Conservation (phyloP, 2,113 vertebrate genomes). For the Mirza zaza region DNA sequence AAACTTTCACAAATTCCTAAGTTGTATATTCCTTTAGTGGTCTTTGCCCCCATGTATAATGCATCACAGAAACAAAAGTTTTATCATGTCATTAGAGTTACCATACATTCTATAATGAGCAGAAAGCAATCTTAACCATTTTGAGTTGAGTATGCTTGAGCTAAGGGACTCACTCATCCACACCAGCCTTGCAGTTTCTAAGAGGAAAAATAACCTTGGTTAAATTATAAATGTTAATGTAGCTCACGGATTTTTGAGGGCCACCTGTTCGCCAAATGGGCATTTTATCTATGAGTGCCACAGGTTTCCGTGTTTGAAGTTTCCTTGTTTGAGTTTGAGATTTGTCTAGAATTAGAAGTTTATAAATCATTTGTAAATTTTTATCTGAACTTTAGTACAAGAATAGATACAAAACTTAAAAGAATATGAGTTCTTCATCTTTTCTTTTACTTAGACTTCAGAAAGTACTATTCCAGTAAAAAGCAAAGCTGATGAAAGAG, state of each 20-base stretch:
- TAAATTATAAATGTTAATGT: constrained; percentile 18
- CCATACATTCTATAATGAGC: not conserved
- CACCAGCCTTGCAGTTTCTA: not conserved
- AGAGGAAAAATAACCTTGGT: not conserved
- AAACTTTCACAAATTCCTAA: not conserved
- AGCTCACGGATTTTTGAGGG: not conserved
- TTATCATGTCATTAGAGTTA: not conserved
- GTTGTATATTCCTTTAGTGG: not conserved
- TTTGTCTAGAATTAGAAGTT: constrained; percentile 33
- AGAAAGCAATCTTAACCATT: not conserved
- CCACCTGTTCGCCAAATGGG: not conserved
- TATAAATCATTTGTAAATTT: not conserved
- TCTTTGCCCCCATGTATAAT: not conserved
- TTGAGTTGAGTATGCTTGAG: not conserved
- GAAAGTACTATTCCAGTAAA: constrained; percentile 87
- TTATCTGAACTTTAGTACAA: not conserved
- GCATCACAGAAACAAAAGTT: not conserved
- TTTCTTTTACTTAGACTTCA: constrained; percentile 86
- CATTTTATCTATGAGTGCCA: not conserved
- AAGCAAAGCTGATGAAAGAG: constrained; percentile 86
- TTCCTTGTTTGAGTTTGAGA: not conserved
- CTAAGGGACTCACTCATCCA: not conserved
- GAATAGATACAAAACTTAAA: constrained; percentile 22
- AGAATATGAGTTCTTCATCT: constrained; percentile 23
- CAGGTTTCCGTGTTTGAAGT: constrained; percentile 24